Conservation (phyloP, 2,888 invertebrate genomes). For the Cheilosia vernalis region DNA sequence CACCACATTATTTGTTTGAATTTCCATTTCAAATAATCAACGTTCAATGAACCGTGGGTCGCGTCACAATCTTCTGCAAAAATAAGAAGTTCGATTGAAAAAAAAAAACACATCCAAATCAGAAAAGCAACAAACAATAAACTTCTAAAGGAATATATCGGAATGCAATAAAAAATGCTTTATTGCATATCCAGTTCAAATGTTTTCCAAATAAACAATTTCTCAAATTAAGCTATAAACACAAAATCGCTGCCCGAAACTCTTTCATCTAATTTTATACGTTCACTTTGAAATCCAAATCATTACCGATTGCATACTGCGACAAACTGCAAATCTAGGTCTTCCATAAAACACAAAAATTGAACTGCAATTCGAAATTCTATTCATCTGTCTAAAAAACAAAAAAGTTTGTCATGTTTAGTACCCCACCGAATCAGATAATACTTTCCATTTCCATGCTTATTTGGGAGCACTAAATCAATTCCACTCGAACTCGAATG, state of each 20-base stretch:
- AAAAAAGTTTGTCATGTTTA: conserved; percentile 20
- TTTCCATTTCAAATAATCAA: no score
- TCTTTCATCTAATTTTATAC: conserved; percentile 29
- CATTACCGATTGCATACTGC: background rate
- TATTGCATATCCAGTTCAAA: conserved; percentile 9
- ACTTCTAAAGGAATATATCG: conserved; percentile 1
- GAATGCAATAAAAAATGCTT: background rate
- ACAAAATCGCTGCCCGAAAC: background rate
- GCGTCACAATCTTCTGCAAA: no score
- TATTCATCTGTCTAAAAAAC: conserved; percentile 25
- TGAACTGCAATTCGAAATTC: conserved; percentile 27
- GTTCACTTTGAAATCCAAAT: conserved; percentile 1
- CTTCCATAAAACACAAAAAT: conserved; percentile 17
- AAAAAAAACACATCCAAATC: background rate
- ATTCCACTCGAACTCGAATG: conserved; percentile 18
- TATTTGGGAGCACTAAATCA: conserved; percentile 38
- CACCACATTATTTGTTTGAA: no score
- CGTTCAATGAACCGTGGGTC: no score
- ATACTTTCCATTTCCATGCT: background rate
- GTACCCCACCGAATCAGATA: background rate
- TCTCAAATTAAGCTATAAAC: background rate
- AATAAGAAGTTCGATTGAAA: background rate
- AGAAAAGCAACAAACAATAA: background rate
- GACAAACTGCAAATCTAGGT: conserved; percentile 21
- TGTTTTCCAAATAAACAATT: conserved; percentile 15